These are phyloP conservation scores for Mastomys coucha DNA, from an alignment of 2,113 vertebrate genomes.

Conservation along the genomic window DNA sequence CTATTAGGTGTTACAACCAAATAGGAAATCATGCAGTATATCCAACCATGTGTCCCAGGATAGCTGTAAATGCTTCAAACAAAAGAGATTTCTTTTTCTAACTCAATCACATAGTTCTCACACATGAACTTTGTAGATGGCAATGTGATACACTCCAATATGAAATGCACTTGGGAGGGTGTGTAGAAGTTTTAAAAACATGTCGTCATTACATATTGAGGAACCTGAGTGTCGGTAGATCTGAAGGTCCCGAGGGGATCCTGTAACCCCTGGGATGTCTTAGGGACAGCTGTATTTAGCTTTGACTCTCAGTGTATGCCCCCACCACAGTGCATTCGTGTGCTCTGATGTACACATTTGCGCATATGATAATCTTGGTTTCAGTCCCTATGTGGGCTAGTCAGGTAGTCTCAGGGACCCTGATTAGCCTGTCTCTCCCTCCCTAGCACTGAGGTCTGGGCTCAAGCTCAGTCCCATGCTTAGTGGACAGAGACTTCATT, in stretches of 20 bases:
- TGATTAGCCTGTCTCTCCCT: background rate
- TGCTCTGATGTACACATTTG: background rate
- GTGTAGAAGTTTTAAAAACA: background rate
- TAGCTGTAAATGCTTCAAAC: background rate
- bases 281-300: background rate
- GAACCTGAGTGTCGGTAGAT: no score
- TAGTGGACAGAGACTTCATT: background rate
- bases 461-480: background rate
- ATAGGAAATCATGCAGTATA: background rate
- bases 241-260: no score
- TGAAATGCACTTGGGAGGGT: background rate
- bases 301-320: rapidly evolving
- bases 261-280: background rate
- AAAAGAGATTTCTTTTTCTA: no score
- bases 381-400: background rate
- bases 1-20: background rate
- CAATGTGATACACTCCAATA: background rate
- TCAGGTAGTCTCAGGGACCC: background rate
- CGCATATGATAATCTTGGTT: background rate
- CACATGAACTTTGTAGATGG: background rate
- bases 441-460: background rate
- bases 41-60: background rate
- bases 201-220: background rate
- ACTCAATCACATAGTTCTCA: background rate
- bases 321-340: background rate